Conservation (phyloP, 2,113 vertebrate genomes). For the Mola mola region DNA sequence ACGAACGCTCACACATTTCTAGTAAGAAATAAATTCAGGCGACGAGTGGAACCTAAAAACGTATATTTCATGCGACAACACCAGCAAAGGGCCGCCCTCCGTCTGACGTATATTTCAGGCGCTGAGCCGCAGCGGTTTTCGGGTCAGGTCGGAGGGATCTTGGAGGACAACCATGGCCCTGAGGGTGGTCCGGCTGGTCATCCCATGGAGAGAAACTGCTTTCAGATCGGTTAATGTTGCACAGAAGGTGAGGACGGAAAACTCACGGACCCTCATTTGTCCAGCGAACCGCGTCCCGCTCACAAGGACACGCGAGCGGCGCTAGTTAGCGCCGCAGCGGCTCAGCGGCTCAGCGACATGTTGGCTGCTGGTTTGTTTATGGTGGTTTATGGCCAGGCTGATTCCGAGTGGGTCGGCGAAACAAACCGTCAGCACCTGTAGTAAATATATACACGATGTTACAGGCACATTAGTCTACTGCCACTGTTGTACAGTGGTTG, state of each 20-base stretch:
- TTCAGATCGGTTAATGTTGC: slow-evolving; percentile 22
- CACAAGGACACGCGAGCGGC: slow-evolving; percentile 69
- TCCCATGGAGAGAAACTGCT: slow-evolving; percentile 50
- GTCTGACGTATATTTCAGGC: slow-evolving; percentile 44
- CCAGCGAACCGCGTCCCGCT: not conserved
- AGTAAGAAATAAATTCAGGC: slow-evolving; percentile 21
- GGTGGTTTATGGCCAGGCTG: not conserved
- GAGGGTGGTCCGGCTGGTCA: slow-evolving; percentile 61
- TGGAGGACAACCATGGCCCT: slow-evolving; percentile 72
- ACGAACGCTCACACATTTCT: too few relatives aligned
- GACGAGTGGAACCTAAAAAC: accelerated
- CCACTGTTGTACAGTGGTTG: too few relatives aligned
- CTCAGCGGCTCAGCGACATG: not conserved
- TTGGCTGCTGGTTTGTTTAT: not conserved
- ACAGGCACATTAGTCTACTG: too few relatives aligned
- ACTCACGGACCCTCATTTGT: accelerated
- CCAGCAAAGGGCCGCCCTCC: not conserved
- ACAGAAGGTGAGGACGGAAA: slow-evolving; percentile 63
- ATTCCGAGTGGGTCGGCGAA: too few relatives aligned
- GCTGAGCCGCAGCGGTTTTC: slow-evolving; percentile 5
- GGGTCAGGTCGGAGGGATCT: slow-evolving; percentile 51
- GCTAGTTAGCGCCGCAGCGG: slow-evolving; percentile 10
- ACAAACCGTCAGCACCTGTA: too few relatives aligned
- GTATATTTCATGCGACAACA: slow-evolving; percentile 12
- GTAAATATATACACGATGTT: too few relatives aligned